Evolutionary conservation across 2,797 vertebrate species (phyloP), one percentile per base, ranked within the genome.

Genomic region (Acipenser ruthenus): DNA sequence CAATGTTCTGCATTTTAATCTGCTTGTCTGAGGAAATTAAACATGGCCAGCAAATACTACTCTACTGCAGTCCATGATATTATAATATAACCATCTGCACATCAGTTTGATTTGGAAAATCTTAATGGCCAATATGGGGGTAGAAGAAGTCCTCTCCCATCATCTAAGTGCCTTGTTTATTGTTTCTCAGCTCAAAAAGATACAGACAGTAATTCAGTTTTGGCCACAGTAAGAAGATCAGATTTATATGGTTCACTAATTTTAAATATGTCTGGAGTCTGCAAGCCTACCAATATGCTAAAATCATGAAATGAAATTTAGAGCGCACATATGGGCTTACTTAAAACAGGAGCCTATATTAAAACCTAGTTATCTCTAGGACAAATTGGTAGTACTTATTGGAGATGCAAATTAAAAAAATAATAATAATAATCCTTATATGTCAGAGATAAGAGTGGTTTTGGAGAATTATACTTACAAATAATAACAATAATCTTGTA

Each of bases 21-120:
- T 73, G 69, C 79, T 82, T 82, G 77, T 75, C 79, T 83, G 72
- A 77, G 70, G 76, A 84, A 87, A 81, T 83, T 78, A 77, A 65
- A 51, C 10, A 63, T 58, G 10, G 10, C 51, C 52, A 13, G 37
- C 8, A 55, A 2, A 51, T 12, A 9, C 64, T 59, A 59, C 65
- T 15, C 63, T 60, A 61, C 12, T 11, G 60, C 48, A 10, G 10
- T 50, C 49, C 18, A 8, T 63, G 58, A 66, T 64, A 66, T 63
- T n/a, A 37, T 37, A 64, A 37, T 6, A 18, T 55, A 62, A 49
- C 68, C 12, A 60, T 69, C 51, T 10, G n/a, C 48, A 59, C 12
- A 63, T 59, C 47, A 8, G 49, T 13, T 37, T 48, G 50, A 48
- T 51, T 18, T 51, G 48, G 60, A 52, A 62, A 59, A 66, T 55